phyloP scores from a whole-genome alignment of 2,113 vertebrate genomes.

The Delphinus delphis region DNA sequence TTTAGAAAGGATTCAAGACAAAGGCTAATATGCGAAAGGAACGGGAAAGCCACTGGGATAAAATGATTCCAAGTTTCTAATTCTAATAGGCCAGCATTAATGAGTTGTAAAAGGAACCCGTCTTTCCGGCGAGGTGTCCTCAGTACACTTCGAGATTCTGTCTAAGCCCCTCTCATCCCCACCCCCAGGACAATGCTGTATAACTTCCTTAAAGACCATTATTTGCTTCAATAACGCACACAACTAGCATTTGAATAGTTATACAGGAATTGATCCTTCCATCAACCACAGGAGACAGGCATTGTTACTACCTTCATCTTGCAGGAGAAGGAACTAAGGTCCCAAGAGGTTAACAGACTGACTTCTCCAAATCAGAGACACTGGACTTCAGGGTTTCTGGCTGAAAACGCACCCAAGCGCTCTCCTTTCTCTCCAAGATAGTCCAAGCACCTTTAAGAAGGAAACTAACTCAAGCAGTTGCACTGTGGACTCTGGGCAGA shows the following conservation, averaged over 20 bases:
- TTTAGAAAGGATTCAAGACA: background rate
- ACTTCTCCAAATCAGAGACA: background rate
- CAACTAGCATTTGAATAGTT: background rate
- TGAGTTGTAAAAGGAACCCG: background rate
- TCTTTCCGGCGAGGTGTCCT: background rate
- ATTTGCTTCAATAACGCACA: background rate
- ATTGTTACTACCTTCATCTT: background rate
- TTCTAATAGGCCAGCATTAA: background rate
- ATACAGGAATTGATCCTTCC: background rate
- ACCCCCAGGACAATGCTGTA: background rate
- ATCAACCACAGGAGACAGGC: background rate
- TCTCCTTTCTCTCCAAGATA: background rate
- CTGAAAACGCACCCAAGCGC: background rate
- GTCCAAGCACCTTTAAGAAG: background rate
- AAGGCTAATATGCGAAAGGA: background rate
- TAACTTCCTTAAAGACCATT: background rate
- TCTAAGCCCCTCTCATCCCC: background rate
- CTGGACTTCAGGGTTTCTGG: background rate
- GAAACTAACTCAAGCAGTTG: background rate
- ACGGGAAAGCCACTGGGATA: background rate
- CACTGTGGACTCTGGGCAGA: background rate
- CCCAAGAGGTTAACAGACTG: background rate
- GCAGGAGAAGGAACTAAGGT: background rate
- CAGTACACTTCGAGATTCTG: fast-evolving
- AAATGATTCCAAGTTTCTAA: background rate